A percentile compares a stretch with the other conserved stretches of the same genome.
Evolutionary conservation across 1,140 invertebrate species (phyloP).

Genomic region (Berghia stephanieae): DNA sequence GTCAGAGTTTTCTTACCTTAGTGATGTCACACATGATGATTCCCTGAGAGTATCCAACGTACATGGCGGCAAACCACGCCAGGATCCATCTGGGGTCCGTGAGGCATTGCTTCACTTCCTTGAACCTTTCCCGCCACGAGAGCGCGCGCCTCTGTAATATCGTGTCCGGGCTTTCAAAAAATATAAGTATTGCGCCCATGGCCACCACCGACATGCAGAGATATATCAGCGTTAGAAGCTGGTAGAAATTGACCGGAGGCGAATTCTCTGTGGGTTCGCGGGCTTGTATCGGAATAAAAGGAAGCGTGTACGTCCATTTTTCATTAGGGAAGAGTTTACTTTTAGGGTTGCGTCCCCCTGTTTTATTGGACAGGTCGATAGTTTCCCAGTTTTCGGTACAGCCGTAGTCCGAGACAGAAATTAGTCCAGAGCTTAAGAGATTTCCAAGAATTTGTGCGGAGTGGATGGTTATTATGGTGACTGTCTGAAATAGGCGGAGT

Average conservation of each 20-base stretch:
- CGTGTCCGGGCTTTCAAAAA: slow-evolving; percentile 44
- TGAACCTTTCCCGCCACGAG: slow-evolving; percentile 37
- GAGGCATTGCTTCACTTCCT: slow-evolving; percentile 26
- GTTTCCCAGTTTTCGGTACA: slow-evolving; percentile 37
- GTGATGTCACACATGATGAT: slow-evolving; percentile 42
- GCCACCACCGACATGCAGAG: slow-evolving; percentile 43
- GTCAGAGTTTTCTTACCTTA: slow-evolving; percentile 30
- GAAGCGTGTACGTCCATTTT: slow-evolving; percentile 44
- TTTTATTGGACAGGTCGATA: neutral
- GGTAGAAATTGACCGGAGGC: slow-evolving; percentile 39
- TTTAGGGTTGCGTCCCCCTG: no score
- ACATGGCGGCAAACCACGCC: slow-evolving; percentile 33
- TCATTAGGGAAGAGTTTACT: slow-evolving; percentile 22
- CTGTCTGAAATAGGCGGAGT: slow-evolving; percentile 41
- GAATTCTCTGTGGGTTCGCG: slow-evolving; percentile 28
- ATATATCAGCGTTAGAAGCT: slow-evolving; percentile 43
- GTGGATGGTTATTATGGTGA: slow-evolving; percentile 43
- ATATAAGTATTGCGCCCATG: slow-evolving; percentile 42
- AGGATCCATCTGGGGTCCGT: slow-evolving; percentile 36
- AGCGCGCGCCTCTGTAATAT: slow-evolving; percentile 30
- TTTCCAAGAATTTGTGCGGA: slow-evolving; percentile 45
- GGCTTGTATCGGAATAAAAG: slow-evolving; percentile 41
- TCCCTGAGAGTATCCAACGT: slow-evolving; percentile 39
- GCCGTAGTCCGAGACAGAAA: slow-evolving; percentile 41
- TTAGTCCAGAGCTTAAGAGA: slow-evolving; percentile 42